A percentile compares a stretch with the other conserved stretches of the same genome.
phyloP scores from a whole-genome alignment of 2,888 invertebrate species.

The Trilocha varians region DNA sequence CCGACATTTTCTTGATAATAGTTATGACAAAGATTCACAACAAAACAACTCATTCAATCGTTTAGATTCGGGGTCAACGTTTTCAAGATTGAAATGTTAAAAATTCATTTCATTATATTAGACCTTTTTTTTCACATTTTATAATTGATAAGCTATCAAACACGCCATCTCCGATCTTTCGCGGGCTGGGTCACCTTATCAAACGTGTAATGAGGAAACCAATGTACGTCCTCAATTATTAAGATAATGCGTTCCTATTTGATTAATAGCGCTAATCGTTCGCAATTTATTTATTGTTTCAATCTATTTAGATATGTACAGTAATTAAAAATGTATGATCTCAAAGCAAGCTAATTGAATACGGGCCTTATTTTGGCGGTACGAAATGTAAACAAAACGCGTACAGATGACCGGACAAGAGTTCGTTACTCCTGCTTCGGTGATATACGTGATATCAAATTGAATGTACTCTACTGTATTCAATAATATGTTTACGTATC shows the following conservation, averaged over 20 bases:
- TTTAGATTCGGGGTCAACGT: background rate
- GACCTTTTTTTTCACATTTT: background rate
- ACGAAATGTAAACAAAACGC: slow-evolving; percentile 44
- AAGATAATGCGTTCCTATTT: slow-evolving; percentile 30
- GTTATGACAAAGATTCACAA: background rate
- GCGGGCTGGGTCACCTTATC: slow-evolving; percentile 14
- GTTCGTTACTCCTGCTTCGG: slow-evolving; percentile 49
- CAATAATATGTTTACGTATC: background rate
- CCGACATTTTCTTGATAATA: slow-evolving; percentile 1
- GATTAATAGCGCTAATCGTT: slow-evolving; percentile 16
- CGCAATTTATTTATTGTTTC: slow-evolving; percentile 5
- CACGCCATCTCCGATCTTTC: slow-evolving; percentile 10
- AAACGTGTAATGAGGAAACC: slow-evolving; percentile 40
- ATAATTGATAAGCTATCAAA: slow-evolving; percentile 6
- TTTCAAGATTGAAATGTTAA: background rate
- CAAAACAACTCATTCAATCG: background rate
- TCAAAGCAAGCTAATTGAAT: slow-evolving; percentile 18
- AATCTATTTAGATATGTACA: slow-evolving; percentile 7
- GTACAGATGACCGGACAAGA: slow-evolving; percentile 48
- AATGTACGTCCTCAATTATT: slow-evolving; percentile 31
- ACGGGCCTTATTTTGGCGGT: slow-evolving; percentile 39
- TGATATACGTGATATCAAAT: slow-evolving; percentile 21
- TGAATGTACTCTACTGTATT: background rate
- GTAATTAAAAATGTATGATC: slow-evolving; percentile 10
- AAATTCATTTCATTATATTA: background rate